Conservation (phyloP, 2,888 invertebrate genomes). For the Drosophila vallismaia region DNA sequence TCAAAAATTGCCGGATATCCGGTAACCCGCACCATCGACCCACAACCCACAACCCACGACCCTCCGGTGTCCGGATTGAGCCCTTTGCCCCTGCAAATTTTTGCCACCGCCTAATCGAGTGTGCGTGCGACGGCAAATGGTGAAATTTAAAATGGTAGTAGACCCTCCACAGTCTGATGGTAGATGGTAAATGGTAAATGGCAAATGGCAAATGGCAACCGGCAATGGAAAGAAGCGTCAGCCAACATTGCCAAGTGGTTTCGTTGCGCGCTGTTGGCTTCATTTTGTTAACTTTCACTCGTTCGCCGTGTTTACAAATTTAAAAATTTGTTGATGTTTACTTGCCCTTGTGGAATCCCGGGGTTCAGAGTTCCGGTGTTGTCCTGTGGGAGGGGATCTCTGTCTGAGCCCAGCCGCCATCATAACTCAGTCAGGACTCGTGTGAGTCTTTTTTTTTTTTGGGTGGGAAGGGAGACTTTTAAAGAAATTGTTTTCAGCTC, state of each 20-base stretch:
- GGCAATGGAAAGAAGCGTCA: slow-evolving; percentile 37
- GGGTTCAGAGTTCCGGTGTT: not conserved
- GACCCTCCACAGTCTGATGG: slow-evolving; percentile 12
- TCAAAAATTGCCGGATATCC: slow-evolving; percentile 74
- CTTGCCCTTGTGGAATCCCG: slow-evolving; percentile 42
- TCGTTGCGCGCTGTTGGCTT: slow-evolving; percentile 48
- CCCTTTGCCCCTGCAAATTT: not conserved
- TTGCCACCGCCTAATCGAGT: slow-evolving; percentile 38
- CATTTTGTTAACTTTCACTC: slow-evolving; percentile 55
- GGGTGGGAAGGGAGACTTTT: slow-evolving; percentile 53
- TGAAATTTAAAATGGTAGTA: slow-evolving; percentile 9
- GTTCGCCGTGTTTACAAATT: slow-evolving; percentile 75
- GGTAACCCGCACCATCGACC: slow-evolving; percentile 44
- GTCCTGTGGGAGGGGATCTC: slow-evolving; percentile 16
- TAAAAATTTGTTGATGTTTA: slow-evolving; percentile 76
- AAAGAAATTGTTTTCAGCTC: slow-evolving; percentile 70
- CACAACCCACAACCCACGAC: slow-evolving; percentile 4
- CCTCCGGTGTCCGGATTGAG: not conserved
- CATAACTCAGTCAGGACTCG: slow-evolving; percentile 60
- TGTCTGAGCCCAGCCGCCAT: slow-evolving; percentile 38
- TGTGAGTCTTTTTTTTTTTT: slow-evolving; percentile 4
- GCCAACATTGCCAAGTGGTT: slow-evolving; percentile 60
- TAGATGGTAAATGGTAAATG: slow-evolving; percentile 10
- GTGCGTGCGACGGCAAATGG: slow-evolving; percentile 45
- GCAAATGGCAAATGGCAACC: slow-evolving; percentile 23